A percentile compares a stretch with the other conserved stretches of the same genome.
Evolutionary conservation across 2,888 invertebrate genomes (phyloP).

Genomic region (Cyrtodaria siliqua): DNA sequence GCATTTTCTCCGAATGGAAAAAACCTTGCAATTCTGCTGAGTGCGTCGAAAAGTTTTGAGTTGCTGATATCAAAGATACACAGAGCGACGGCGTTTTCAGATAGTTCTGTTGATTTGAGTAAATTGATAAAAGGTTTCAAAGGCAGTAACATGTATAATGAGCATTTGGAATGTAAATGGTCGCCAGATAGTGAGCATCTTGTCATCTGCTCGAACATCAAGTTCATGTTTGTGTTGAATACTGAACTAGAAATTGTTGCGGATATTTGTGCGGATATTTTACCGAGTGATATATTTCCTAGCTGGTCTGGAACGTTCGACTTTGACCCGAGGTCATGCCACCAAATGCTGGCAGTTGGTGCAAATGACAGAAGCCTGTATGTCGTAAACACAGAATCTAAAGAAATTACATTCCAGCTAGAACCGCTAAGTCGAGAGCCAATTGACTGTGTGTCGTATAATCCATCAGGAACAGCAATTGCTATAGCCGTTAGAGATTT

Average conservation of each 20-base stretch:
- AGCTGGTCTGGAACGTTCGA: slow-evolving; percentile 74
- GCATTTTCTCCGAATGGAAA: slow-evolving; percentile 79
- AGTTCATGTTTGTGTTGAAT: slow-evolving; percentile 66
- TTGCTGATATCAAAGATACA: slow-evolving; percentile 45
- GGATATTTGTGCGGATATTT: slow-evolving; percentile 69
- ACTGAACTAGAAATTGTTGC: slow-evolving; percentile 45
- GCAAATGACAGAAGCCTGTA: slow-evolving; percentile 61
- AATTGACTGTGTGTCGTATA: slow-evolving; percentile 72
- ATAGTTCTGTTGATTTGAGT: slow-evolving; percentile 32
- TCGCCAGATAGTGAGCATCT: slow-evolving; percentile 75
- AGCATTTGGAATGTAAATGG: slow-evolving; percentile 76
- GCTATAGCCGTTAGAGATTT: slow-evolving; percentile 70
- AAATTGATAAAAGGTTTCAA: slow-evolving; percentile 38
- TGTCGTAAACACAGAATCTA: slow-evolving; percentile 60
- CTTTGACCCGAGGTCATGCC: slow-evolving; percentile 72
- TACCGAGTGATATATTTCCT: slow-evolving; percentile 58
- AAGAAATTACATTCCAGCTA: slow-evolving; percentile 40
- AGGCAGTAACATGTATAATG: slow-evolving; percentile 59
- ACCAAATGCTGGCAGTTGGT: slow-evolving; percentile 71
- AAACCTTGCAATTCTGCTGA: slow-evolving; percentile 68
- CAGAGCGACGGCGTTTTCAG: slow-evolving; percentile 24
- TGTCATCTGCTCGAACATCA: slow-evolving; percentile 69
- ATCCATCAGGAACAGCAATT: slow-evolving; percentile 60
- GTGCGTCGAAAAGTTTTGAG: slow-evolving; percentile 60
- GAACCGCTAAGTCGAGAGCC: slow-evolving; percentile 33